These are phyloP conservation scores for Anastrepha ludens DNA, from an alignment of 1,140 invertebrate species.

Conservation along the genomic window DNA sequence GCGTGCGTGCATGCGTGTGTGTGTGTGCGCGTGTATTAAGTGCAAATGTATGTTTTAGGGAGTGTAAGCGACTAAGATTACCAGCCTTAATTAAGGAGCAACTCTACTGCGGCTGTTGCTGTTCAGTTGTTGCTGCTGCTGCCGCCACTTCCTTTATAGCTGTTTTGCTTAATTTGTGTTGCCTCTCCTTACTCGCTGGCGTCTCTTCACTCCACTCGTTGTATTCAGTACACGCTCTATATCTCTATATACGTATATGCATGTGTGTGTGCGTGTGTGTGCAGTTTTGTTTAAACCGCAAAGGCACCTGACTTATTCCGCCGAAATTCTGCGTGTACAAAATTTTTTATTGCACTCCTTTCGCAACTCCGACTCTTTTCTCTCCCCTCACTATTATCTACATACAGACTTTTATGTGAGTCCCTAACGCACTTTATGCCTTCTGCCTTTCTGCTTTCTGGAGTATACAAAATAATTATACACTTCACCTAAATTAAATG, in stretches of 20 bases:
- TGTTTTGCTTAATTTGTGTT: not conserved
- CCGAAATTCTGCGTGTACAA: not conserved
- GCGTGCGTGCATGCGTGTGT: not conserved
- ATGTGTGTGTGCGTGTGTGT: not conserved
- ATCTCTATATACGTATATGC: not conserved
- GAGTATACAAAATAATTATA: not conserved
- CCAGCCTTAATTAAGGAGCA: conserved; percentile 14
- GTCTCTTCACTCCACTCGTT: not conserved
- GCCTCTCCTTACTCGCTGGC: not conserved
- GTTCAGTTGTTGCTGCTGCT: not conserved
- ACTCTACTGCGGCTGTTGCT: not conserved
- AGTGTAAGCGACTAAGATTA: not conserved
- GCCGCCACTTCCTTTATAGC: not conserved
- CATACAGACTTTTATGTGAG: not conserved
- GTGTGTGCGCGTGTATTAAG: not conserved
- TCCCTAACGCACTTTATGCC: not conserved
- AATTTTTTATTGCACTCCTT: not conserved
- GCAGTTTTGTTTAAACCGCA: not conserved
- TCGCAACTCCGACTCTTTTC: not conserved
- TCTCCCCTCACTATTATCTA: not conserved
- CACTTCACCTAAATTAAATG: not conserved
- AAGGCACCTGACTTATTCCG: conserved; percentile 1
- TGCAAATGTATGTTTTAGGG: conserved; percentile 7
- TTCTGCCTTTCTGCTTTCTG: too few relatives aligned
- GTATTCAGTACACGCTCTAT: not conserved